These are phyloP conservation scores for Eriosoma lanigerum DNA, from an alignment of 1,140 invertebrate species.

Conservation along the genomic window DNA sequence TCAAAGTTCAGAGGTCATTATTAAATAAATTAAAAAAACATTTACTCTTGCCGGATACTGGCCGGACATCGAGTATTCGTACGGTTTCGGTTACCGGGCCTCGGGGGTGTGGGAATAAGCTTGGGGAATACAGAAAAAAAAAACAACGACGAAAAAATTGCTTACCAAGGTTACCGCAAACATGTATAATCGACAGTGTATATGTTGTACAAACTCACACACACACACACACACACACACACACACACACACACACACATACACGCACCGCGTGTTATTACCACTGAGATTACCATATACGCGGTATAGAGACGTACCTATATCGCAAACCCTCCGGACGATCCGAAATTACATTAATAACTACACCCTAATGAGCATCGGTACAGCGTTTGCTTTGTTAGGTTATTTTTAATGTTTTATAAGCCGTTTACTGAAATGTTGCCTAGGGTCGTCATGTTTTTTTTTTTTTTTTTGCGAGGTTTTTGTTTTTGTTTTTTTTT, in stretches of 20 bases:
- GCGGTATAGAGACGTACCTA: too few relatives aligned
- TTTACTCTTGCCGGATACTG: background rate
- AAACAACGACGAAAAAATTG: background rate
- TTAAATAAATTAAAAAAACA: slow-evolving; percentile 25
- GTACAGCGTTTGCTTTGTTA: background rate
- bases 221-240: too few relatives aligned
- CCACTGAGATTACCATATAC: slow-evolving; percentile 23
- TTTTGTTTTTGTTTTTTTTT: slow-evolving; percentile 28
- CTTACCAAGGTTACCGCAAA: too few relatives aligned
- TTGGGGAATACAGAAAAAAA: slow-evolving; percentile 9
- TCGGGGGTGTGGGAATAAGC: background rate
- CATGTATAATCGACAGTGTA: slow-evolving; percentile 16
- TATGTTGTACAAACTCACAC: too few relatives aligned
- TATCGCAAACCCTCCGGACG: slow-evolving; percentile 26
- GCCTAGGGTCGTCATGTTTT: background rate
- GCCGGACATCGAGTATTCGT: slow-evolving; percentile 9
- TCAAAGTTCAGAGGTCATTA: slow-evolving; percentile 25
- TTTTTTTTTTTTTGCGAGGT: background rate
- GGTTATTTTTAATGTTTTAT: slow-evolving; percentile 7
- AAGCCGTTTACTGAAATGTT: slow-evolving; percentile 29
- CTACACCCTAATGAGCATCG: slow-evolving; percentile 39
- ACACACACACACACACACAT: too few relatives aligned
- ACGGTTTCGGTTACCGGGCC: slow-evolving; percentile 13
- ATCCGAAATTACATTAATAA: slow-evolving; percentile 48
- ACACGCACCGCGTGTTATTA: background rate